These are phyloP conservation scores for Hypomesus transpacificus DNA, from an alignment of 2,113 vertebrate species.

Conservation along the genomic window DNA sequence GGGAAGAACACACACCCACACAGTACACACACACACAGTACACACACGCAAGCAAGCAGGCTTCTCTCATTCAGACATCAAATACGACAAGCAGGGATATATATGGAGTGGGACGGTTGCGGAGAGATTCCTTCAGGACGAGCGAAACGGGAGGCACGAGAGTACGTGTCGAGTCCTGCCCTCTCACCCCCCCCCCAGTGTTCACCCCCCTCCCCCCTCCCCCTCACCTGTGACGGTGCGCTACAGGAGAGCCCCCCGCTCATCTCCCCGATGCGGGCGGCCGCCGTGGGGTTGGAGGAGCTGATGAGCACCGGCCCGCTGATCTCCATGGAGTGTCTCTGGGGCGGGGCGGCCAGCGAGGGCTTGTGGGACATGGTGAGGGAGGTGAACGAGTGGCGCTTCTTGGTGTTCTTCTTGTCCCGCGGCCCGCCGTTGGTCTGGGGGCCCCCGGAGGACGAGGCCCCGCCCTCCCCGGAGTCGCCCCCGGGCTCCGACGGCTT, in stretches of 20 bases:
- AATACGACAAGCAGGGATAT: too few species aligned
- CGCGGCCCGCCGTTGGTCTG: slow-evolving; percentile 78
- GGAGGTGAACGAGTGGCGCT: slow-evolving; percentile 97
- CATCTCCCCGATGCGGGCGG: slow-evolving; percentile 91
- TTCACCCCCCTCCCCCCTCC: not conserved
- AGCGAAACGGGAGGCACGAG: too few species aligned
- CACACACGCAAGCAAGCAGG: not conserved
- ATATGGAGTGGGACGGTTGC: too few species aligned
- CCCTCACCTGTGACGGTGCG: slow-evolving; percentile 91
- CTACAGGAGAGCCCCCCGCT: slow-evolving; percentile 90
- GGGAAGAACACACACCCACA: not conserved
- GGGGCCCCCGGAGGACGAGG: slow-evolving; percentile 67
- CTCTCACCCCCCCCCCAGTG: too few species aligned
- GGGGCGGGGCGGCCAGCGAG: slow-evolving; percentile 84
- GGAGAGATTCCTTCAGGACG: too few species aligned
- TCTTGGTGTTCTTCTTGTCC: slow-evolving; percentile 98
- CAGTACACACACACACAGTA: too few species aligned
- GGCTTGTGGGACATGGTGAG: slow-evolving; percentile 97
- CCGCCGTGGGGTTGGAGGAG: slow-evolving; percentile 95
- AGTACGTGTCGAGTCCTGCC: not conserved
- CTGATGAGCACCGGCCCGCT: slow-evolving; percentile 98
- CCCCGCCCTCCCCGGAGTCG: slow-evolving; percentile 83
- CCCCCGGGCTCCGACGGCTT: slow-evolving; percentile 77
- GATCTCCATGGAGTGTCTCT: slow-evolving; percentile 98
- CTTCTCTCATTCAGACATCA: too few species aligned